Evolutionary conservation across 1,140 invertebrate species (phyloP).

Genomic region (Heterodera schachtii): DNA sequence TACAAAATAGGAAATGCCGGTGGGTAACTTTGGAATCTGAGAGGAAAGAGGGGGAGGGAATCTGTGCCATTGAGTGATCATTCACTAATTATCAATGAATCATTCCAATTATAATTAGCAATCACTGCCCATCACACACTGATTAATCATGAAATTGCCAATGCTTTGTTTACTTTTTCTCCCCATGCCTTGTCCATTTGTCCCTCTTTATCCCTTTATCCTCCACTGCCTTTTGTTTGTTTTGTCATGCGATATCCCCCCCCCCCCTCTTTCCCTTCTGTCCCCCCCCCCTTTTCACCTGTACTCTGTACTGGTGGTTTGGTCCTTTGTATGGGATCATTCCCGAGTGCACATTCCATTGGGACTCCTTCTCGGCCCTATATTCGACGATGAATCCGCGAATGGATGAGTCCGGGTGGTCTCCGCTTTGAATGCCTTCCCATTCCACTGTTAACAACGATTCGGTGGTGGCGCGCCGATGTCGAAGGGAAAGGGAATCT

Average conservation of each 20-base stretch:
- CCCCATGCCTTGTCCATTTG: neutral
- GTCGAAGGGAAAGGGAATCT: slow-evolving; percentile 32
- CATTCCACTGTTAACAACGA: slow-evolving; percentile 63
- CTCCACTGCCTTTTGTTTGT: neutral
- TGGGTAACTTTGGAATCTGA: slow-evolving; percentile 63
- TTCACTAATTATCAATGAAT: neutral
- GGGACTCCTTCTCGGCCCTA: slow-evolving; percentile 59
- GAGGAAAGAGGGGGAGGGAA: slow-evolving; percentile 10
- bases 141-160: neutral
- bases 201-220: neutral
- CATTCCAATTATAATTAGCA: too few relatives aligned
- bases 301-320: slow-evolving; percentile 65
- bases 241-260: neutral
- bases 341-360: slow-evolving; percentile 64
- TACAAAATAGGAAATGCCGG: slow-evolving; percentile 65
- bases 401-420: slow-evolving; percentile 61
- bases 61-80: too few relatives aligned
- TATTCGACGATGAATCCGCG: slow-evolving; percentile 66
- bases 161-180: neutral
- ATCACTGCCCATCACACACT: neutral
- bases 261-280: neutral
- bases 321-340: slow-evolving; percentile 64
- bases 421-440: slow-evolving; percentile 65
- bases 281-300: slow-evolving; percentile 46
- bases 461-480: slow-evolving; percentile 52